Percentiles rank a stretch among this genome's conserved stretches.
Evolutionary conservation across 2,113 vertebrate species (phyloP).

Genomic region (Oenanthe oenanthe): DNA sequence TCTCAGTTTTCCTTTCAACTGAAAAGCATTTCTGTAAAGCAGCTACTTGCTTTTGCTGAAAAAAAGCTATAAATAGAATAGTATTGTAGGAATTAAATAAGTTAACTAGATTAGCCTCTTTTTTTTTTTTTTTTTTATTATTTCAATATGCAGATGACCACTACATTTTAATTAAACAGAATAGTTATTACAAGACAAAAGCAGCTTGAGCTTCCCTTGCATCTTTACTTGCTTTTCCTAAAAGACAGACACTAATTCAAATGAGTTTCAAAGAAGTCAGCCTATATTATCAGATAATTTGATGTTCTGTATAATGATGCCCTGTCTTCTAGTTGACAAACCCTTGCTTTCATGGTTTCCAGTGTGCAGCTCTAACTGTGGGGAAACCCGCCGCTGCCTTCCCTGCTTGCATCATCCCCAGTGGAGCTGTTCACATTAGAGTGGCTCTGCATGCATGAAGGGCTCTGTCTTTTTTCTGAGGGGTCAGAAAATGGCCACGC

Average conservation of each 20-base stretch:
- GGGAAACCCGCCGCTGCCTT: neutral
- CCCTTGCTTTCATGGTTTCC: neutral
- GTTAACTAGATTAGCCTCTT: no score
- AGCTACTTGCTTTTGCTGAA: neutral
- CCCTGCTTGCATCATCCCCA: neutral
- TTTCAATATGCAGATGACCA: neutral
- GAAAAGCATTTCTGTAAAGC: neutral
- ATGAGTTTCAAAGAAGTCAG: neutral
- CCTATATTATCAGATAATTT: neutral
- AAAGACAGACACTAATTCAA: neutral
- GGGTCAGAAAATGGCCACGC: slow-evolving; percentile 38
- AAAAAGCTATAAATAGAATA: neutral
- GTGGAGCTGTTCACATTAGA: neutral
- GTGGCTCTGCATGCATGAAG: slow-evolving; percentile 1
- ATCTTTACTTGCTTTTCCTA: neutral
- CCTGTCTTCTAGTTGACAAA: neutral
- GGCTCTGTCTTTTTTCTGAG: neutral
- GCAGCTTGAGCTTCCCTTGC: neutral
- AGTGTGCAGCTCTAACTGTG: rapidly evolving
- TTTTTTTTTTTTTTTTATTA: no score
- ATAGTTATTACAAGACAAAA: neutral
- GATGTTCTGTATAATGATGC: neutral
- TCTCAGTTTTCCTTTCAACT: neutral
- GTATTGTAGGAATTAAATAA: neutral
- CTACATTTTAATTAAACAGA: neutral